Base-by-base conservation (phyloP, 1,140 invertebrate species). In the Drosophila guanche region DNA sequence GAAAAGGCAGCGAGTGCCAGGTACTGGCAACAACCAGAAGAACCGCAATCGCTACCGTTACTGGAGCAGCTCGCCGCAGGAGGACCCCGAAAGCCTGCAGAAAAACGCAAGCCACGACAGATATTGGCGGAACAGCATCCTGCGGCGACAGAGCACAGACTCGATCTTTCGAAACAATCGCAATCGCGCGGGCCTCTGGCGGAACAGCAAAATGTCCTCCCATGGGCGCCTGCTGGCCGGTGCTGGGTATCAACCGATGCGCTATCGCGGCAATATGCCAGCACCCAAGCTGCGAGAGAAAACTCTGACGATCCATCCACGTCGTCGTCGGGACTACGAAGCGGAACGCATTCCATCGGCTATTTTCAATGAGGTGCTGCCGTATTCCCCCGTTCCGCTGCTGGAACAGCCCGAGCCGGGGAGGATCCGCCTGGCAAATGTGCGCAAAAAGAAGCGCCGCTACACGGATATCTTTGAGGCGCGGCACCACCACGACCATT, bases 401-500 rank as follows among this genome's bases (percentile, higher is more conserved):
- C 54, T 91, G 12, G 61, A 79, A 16, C 84, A 90, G 43, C 67
- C 88, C 1, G 51, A 54, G 22, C 48, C 58, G 0, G 90, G 91
- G n/a, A 52, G 59, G 4, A 58, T 76, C 0, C 55, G 84, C 6
- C 78, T 68, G 14, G 68, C 57, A 8, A 91, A 91, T 70, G 76
- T 91, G 4, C 75, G 72, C 0, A 63, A 48, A 0, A 55, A 72
- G 5, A 83, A 80, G 37, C 70, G 73, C 0, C 67, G 73, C 0
- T 91, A 72, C 23, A 76, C 89, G 5, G 72, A 79, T 0, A 37
- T 70, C 0, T 74, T 91, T 0, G 85, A 90, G 52, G 79, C 85
- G 0, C 71, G 90, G 0, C 90, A 91, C 41, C 90, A 91, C 56
- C 90, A 91, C 29, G 90, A 90, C 29, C 90, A 91, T 45, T 84